Conservation (phyloP, 2,797 vertebrate species). For the Melanotaenia boesemani region DNA sequence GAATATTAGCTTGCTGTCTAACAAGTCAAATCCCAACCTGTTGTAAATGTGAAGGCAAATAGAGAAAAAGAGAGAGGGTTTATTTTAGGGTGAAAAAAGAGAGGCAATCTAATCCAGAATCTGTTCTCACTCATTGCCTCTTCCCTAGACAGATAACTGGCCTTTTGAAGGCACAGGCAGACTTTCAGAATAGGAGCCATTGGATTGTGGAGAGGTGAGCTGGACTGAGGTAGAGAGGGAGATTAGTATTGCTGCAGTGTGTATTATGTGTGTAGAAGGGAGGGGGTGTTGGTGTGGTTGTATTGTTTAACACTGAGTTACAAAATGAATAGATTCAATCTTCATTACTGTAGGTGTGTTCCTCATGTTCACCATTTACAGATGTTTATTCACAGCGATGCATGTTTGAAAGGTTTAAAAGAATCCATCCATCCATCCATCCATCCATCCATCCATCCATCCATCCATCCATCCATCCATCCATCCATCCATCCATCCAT, state of each 20-base stretch:
- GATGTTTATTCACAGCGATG: conserved; percentile 39
- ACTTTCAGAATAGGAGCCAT: conserved; percentile 64
- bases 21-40: conserved; percentile 34
- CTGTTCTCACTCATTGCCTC: conserved; percentile 60
- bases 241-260: conserved; percentile 57
- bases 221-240: conserved; percentile 30
- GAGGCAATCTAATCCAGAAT: conserved; percentile 63
- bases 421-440: background rate
- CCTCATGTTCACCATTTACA: conserved; percentile 41
- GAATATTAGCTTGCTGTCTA: conserved; percentile 24
- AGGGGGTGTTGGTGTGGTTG: too few relatives aligned
- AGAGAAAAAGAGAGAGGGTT: conserved; percentile 40
- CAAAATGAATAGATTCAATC: conserved; percentile 41
- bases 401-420: too few relatives aligned
- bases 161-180: conserved; percentile 69
- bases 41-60: conserved; percentile 38
- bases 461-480: conserved; percentile 5
- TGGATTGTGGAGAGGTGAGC: conserved; percentile 48
- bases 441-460: conserved; percentile 2
- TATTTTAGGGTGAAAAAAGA: conserved; percentile 36
- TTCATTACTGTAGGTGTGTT: conserved; percentile 44
- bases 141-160: conserved; percentile 72
- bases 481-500: conserved; percentile 6
- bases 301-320: conserved; percentile 37
- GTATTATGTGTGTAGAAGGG: conserved; percentile 17